These are phyloP conservation scores for Aleiodes leptofemur DNA, from an alignment of 2,888 invertebrate species.

Conservation along the genomic window DNA sequence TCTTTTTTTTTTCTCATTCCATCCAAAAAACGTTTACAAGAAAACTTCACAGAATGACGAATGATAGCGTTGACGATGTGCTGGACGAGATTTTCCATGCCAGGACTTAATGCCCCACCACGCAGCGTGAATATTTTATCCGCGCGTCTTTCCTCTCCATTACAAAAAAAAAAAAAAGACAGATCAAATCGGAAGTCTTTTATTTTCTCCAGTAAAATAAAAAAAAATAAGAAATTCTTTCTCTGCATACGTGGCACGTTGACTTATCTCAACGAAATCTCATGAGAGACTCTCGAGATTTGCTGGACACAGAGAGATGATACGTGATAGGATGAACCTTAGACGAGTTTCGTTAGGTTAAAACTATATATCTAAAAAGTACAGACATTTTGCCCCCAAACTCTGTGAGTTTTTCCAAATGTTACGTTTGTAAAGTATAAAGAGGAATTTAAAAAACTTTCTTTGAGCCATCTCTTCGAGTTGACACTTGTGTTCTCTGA, in stretches of 20 bases:
- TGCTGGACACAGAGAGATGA: constrained; percentile 60
- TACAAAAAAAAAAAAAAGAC: constrained; percentile 1
- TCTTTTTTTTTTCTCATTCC: not conserved
- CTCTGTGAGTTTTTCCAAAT: not conserved
- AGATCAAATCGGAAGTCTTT: not conserved
- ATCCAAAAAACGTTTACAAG: constrained; percentile 34
- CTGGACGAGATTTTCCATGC: constrained; percentile 61
- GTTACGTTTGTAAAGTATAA: not conserved
- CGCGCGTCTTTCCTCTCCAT: constrained; percentile 24
- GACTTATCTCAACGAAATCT: constrained; percentile 48
- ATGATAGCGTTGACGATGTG: constrained; percentile 63
- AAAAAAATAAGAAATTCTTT: no score
- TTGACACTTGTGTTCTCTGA: constrained; percentile 17
- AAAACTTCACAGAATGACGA: constrained; percentile 58
- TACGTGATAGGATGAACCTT: constrained; percentile 59
- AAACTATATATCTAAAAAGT: constrained; percentile 3
- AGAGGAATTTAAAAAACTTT: constrained; percentile 14
- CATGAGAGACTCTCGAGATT: constrained; percentile 57
- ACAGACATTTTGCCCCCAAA: not conserved
- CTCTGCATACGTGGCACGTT: constrained; percentile 18
- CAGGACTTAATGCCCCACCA: constrained; percentile 59
- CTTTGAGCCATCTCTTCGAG: constrained; percentile 26
- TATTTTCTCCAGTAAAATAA: not conserved
- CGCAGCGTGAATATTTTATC: constrained; percentile 59
- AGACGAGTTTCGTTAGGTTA: constrained; percentile 24